Base-by-base conservation (phyloP, 2,888 invertebrate genomes). In the Xylophagus ater region DNA sequence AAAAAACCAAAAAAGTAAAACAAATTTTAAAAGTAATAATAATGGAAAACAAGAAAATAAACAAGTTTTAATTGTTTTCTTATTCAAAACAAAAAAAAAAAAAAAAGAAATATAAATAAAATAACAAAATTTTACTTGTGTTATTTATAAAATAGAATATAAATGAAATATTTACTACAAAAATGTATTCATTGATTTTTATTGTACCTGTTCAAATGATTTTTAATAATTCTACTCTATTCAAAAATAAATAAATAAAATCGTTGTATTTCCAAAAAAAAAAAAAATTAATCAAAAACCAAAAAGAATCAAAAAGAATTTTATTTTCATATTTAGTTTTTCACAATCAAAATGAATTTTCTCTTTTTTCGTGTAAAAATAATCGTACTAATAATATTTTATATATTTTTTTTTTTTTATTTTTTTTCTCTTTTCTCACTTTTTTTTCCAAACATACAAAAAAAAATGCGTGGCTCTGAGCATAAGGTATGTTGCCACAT, bases 401-500 rank as follows among this genome's bases (percentile, higher is more conserved):
- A 12, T 29, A 19, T 37, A 15, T 34, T n/a, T 37, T 21, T 6
- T 4, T 20, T 24, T 21, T 7, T n/a, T 37, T 31, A 37, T 37
- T 37, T 25, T 23, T 18, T 40, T 40, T 34, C 8, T 40, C 28
- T 26, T 39, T 33, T 32, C 23, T 40, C 25, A n/a, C n/a, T n/a
- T n/a, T n/a, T 34, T 34, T 34, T 7, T 36, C 15, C 23, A 26
- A 36, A 19, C 36, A n/a, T 28, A 28, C 36, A 17, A 9, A 13
- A 34, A 33, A 40, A 34, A 29, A 28, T 21, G 14, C 34, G 39
- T 39, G 39, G 34, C 34, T 40, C 62, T 63, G 63, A 63, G 62
- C 62, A 63, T 62, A 62, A 62, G 62, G 62, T 62, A 62, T 54
- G 62, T 59, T 54, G 40, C 40, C 40, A 40, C 40, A 29, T 31